phyloP scores from a whole-genome alignment of 1,140 invertebrate genomes.

The Drosophila melanogaster region Release_6_plus_ISO1_MT NT_033777.3:28888001-28888500 shows the following conservation, averaged over 20 bases:
- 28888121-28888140: constrained; percentile 30
- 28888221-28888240: constrained; percentile 1
- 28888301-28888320: neutral
- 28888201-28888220: neutral
- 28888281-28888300: too few species aligned
- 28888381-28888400: constrained; percentile 47
- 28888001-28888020: too few species aligned
- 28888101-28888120: constrained; percentile 33
- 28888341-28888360: constrained; percentile 45
- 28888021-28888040: too few species aligned
- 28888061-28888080: too few species aligned
- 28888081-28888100: constrained; percentile 49
- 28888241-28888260: constrained; percentile 9
- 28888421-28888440: constrained; percentile 56
- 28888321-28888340: constrained; percentile 25
- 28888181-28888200: neutral
- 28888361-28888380: constrained; percentile 15
- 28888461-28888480: constrained; percentile 52
- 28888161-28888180: too few species aligned
- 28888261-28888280: constrained; percentile 53
- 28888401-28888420: constrained; percentile 58
- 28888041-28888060: too few species aligned
- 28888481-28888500: constrained; percentile 29
- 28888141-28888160: neutral
- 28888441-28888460: constrained; percentile 51